A percentile compares a stretch with the other conserved stretches of the same genome.
Evolutionary conservation across 2,113 vertebrate genomes (phyloP).

Genomic region (Bothrops jararaca): DNA sequence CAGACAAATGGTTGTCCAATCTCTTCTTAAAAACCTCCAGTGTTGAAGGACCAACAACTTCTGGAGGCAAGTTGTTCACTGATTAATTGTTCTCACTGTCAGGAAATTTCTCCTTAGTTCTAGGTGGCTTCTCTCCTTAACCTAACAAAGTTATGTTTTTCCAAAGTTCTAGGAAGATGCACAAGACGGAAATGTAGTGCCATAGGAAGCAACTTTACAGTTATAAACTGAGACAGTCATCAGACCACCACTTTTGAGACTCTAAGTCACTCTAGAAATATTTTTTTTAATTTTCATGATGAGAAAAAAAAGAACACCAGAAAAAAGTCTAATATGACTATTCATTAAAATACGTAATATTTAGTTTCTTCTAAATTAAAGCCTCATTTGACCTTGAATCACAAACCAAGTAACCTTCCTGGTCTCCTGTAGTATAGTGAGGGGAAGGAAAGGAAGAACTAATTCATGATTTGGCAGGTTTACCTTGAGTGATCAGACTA

Average conservation of each 20-base stretch:
- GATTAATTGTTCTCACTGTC: neutral
- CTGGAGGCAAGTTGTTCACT: neutral
- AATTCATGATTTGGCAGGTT: no score
- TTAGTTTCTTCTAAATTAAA: neutral
- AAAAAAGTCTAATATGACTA: neutral
- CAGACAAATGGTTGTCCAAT: neutral
- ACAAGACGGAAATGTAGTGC: neutral
- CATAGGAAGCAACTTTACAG: neutral
- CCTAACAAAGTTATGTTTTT: neutral
- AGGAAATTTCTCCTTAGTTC: neutral
- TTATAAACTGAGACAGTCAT: neutral
- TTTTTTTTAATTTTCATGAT: neutral
- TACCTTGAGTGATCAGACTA: neutral
- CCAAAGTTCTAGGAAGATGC: neutral
- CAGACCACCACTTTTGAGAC: neutral
- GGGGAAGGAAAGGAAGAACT: neutral
- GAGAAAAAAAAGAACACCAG: neutral
- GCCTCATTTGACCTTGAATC: neutral
- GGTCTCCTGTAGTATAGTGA: neutral
- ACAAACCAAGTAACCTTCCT: neutral
- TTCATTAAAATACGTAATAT: neutral
- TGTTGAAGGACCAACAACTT: neutral
- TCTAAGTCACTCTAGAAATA: neutral
- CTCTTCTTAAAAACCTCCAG: neutral
- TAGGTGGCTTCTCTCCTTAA: neutral